phyloP scores from a whole-genome alignment of 2,888 invertebrate species.

The Scelioninae gen. 2 region DNA sequence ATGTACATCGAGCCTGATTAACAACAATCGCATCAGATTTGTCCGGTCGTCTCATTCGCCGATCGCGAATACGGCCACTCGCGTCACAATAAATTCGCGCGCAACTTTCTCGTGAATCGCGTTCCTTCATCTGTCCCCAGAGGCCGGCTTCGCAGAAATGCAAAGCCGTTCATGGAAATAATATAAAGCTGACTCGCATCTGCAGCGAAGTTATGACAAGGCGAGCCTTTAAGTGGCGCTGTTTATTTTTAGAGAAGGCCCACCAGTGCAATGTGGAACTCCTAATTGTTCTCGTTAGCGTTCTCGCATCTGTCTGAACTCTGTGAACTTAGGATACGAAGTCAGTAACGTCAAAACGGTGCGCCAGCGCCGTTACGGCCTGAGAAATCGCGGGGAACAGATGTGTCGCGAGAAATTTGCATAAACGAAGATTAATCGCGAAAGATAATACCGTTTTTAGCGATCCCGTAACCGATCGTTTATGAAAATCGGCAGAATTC shows the following conservation, averaged over 20 bases:
- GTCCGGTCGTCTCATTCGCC: slow-evolving; percentile 36
- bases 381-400: slow-evolving; percentile 64
- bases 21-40: slow-evolving; percentile 43
- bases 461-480: slow-evolving; percentile 59
- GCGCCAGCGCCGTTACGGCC: slow-evolving; percentile 43
- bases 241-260: slow-evolving; percentile 73
- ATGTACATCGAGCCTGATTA: slow-evolving; percentile 34
- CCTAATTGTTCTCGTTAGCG: slow-evolving; percentile 75
- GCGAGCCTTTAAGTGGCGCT: slow-evolving; percentile 70
- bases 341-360: slow-evolving; percentile 60
- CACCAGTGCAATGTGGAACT: slow-evolving; percentile 73
- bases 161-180: slow-evolving; percentile 67
- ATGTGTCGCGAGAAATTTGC: slow-evolving; percentile 69
- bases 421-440: slow-evolving; percentile 68
- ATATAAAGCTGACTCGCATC: slow-evolving; percentile 68
- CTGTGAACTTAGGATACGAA: slow-evolving; percentile 69
- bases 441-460: slow-evolving; percentile 67
- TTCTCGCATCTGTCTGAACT: slow-evolving; percentile 74
- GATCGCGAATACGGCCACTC: slow-evolving; percentile 32
- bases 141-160: slow-evolving; percentile 64
- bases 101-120: slow-evolving; percentile 54
- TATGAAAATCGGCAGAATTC: slow-evolving; percentile 21
- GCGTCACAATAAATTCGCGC: slow-evolving; percentile 50
- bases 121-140: slow-evolving; percentile 44
- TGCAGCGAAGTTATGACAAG: slow-evolving; percentile 68